phyloP scores from a whole-genome alignment of 2,888 invertebrate genomes.

The Thymelicus acteon region DNA sequence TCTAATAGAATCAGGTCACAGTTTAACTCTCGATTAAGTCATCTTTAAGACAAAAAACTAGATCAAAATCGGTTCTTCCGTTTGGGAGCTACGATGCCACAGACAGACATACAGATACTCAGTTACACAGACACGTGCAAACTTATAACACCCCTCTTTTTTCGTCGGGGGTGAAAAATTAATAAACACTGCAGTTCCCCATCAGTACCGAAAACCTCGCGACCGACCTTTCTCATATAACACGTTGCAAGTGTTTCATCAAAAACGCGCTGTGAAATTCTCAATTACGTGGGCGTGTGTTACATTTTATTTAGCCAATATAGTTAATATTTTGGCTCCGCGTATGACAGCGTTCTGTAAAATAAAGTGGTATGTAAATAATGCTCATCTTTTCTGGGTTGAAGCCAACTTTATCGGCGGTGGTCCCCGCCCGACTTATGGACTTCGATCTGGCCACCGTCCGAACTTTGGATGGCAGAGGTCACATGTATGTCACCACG shows the following conservation, averaged over 20 bases:
- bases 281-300: conserved; percentile 14
- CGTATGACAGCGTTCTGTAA: conserved; percentile 30
- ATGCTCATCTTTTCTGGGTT: conserved; percentile 36
- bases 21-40: too few relatives aligned
- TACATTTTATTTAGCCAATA: background rate
- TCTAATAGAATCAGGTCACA: too few relatives aligned
- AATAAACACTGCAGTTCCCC: background rate
- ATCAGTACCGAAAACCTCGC: background rate
- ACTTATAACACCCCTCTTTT: too few relatives aligned
- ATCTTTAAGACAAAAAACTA: too few relatives aligned
- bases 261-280: background rate
- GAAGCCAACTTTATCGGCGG: conserved; percentile 34
- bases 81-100: too few relatives aligned
- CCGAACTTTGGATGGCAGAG: conserved; percentile 24
- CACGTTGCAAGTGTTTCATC: too few relatives aligned
- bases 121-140: too few relatives aligned
- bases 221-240: background rate
- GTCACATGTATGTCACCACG: conserved; percentile 25
- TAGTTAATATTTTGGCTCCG: conserved; percentile 33
- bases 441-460: conserved; percentile 30
- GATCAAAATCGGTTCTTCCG: too few relatives aligned
- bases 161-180: background rate
- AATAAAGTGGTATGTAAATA: conserved; percentile 37
- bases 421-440: conserved; percentile 30
- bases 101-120: too few relatives aligned